Percentiles rank a stretch among this genome's conserved stretches.
phyloP scores from a whole-genome alignment of 2,888 invertebrate genomes.

The Drosophila anceps region DNA sequence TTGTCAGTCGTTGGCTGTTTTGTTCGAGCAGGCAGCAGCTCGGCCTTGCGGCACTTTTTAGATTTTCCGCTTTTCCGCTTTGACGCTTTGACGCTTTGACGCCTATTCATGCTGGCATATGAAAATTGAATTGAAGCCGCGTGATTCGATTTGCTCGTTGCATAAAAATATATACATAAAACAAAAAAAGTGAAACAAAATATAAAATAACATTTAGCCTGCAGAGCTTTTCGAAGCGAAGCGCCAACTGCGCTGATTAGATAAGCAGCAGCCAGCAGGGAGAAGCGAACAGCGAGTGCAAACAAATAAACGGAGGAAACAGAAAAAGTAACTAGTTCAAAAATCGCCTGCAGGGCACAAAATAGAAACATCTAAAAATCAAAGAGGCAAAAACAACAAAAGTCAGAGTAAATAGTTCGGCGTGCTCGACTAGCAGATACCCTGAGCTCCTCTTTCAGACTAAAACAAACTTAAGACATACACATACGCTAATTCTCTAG shows the following conservation, averaged over 20 bases:
- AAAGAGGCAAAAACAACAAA: conserved; percentile 12
- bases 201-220: conserved; percentile 58
- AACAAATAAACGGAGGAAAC: conserved; percentile 6
- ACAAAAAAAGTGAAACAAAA: conserved; percentile 12
- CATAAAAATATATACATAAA: conserved; percentile 9
- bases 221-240: conserved; percentile 57
- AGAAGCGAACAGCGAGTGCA: conserved; percentile 22
- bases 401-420: background rate
- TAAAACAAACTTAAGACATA: background rate
- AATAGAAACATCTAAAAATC: conserved; percentile 40
- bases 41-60: conserved; percentile 10
- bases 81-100: conserved; percentile 35
- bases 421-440: background rate
- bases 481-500: background rate
- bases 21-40: background rate
- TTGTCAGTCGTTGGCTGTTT: conserved; percentile 5
- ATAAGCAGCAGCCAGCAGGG: conserved; percentile 55
- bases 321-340: conserved; percentile 37
- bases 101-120: conserved; percentile 55
- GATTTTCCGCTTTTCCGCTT: conserved; percentile 22
- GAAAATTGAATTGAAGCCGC: conserved; percentile 67
- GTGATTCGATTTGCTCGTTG: conserved; percentile 58
- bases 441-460: background rate
- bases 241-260: conserved; percentile 70
- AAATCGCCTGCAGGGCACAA: conserved; percentile 35